Evolutionary conservation across 2,797 vertebrate species (phyloP), one percentile per base, ranked within the genome.

Genomic region (Prunella strophiata): DNA sequence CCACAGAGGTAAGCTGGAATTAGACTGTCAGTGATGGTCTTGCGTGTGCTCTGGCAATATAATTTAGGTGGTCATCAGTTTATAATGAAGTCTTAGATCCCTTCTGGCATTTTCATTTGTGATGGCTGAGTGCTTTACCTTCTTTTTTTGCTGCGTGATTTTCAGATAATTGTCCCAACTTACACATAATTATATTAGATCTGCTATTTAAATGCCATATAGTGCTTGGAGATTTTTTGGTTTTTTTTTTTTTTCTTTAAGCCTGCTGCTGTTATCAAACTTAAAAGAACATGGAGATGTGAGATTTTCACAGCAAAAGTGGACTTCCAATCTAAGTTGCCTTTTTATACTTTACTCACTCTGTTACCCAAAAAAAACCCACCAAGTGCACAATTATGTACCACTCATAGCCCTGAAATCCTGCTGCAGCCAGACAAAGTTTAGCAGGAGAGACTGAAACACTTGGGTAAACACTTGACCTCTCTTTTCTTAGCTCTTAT

Each of bases 81-180:
- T 85, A 13, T 88, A 92, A 93, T 84, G 80, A 93, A 74, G 61
- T 55, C 30, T 93, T 51, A 54, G 22, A 51, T 86, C 61, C 76
- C 85, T 94, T 78, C 78, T 94, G 94, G 54, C 77, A 87, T 93
- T 92, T 94, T 77, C 36, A 71, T 86, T 92, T 6, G 34, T 57
- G 62, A 75, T n/a, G 25, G 63, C 57, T 85, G 88, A 93, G 43
- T 76, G 63, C 47, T 93, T 93, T 93, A 29, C 25, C 66, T 96
- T 10, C 51, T 66, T 86, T 66, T 72, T 81, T 80, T 65, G 68
- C 58, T 88, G 40, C 3, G 4, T 72, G 54, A 62, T 94, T 95
- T 94, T 89, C 77, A 71, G 71, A 50, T 91, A 90, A 91, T 91
- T 93, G 68, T 91, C 94, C 67, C 67, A 86, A 85, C 58, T 93